Base-by-base conservation (phyloP, 2,113 vertebrate species). In the Helogale parvula region DNA sequence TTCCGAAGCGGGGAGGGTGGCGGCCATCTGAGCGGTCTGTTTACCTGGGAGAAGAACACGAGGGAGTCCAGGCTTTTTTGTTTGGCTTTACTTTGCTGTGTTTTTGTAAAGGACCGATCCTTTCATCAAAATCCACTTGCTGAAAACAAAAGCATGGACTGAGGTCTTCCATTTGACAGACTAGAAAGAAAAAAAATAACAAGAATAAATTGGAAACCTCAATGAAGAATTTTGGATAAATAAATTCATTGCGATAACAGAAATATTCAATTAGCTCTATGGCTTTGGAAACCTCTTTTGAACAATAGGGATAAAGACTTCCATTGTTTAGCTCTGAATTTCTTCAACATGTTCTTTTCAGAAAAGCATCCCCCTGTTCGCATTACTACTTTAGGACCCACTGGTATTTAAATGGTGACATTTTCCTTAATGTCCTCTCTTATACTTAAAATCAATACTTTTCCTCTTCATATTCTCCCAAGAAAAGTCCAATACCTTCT, bases 181-280 rank as follows among this genome's bases (percentile, higher is more conserved):
- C 3, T 21, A 0, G 63, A 66, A 76, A 47, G n/a, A 29, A 14
- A 25, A 14, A 25, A 14, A 72, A 3, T 63, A 76, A 68, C 5
- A 29, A 81, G 29, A 15, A 74, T 63, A 90, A 68, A 19, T 63
- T 69, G 57, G 14, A 88, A 81, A 77, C 81, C 7, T 69, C 45
- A 68, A 11, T 47, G 31, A 69, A 95, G 16, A 81, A 17, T 76
- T 92, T 89, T 89, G 80, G 29, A 41, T 31, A 88, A 90, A 25
- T 79, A 50, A 29, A 60, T 50, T 5, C 79, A 45, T 68, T 38
- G 21, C 47, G 21, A 33, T 29, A 65, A 50, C 29, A 17, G 52
- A 1, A 87, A 45, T 19, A 35, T 86, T 69, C 45, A 47, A 3
- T 88, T 11, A 25, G 23, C 5, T 89, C 16, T 31, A 12, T 77